Conservation (phyloP, 2,113 vertebrate species). For the Peromyscus californicus region DNA sequence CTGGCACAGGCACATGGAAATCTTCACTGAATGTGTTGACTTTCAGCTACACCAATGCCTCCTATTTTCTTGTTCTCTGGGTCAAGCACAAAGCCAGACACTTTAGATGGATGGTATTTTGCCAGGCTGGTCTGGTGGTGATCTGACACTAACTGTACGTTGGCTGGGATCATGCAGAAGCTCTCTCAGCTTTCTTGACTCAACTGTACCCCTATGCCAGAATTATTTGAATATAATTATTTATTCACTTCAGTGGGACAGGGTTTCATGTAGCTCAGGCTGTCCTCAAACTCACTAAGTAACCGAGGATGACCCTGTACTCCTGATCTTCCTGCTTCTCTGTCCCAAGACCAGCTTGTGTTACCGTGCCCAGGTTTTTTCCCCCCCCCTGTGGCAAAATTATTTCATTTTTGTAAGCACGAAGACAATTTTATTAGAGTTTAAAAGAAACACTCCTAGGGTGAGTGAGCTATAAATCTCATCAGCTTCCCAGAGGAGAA, state of each 20-base stretch:
- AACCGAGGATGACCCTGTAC: background rate
- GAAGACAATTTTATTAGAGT: background rate
- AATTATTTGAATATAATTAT: background rate
- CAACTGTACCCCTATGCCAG: background rate
- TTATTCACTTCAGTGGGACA: background rate
- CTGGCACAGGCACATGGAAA: background rate
- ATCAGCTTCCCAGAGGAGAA: background rate
- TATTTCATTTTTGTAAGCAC: background rate
- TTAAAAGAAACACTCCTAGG: background rate
- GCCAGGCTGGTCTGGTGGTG: background rate
- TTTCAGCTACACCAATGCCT: background rate
- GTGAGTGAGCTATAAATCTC: background rate
- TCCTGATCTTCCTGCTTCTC: too few relatives aligned
- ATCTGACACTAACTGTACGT: background rate
- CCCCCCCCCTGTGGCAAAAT: background rate
- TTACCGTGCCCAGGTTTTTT: background rate
- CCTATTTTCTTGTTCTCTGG: background rate
- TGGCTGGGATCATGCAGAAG: background rate
- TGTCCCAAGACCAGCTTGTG: background rate
- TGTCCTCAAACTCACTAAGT: background rate
- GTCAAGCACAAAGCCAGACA: background rate
- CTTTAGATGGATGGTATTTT: background rate
- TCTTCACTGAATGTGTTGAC: background rate
- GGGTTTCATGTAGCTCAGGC: too few relatives aligned
- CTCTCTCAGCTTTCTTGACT: background rate